Conservation (phyloP, 2,113 vertebrate species). For the Melanerpes formicivorus region DNA sequence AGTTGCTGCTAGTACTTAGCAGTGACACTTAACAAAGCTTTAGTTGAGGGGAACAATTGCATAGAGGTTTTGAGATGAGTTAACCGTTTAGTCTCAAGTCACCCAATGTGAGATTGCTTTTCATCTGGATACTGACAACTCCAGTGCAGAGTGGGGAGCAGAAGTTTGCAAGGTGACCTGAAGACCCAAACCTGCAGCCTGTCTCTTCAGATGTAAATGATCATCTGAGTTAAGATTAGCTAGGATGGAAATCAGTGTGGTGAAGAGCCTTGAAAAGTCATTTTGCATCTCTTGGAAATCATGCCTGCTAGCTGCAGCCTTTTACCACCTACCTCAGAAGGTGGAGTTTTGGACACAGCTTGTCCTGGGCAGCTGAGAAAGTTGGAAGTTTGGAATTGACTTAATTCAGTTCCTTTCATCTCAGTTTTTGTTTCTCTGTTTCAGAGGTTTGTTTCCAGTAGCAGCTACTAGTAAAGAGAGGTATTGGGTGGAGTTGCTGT, state of each 20-base stretch:
- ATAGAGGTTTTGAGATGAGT: neutral
- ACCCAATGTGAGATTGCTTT: neutral
- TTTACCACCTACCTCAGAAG: neutral
- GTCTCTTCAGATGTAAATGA: neutral
- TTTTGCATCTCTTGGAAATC: neutral
- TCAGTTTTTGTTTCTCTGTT: neutral
- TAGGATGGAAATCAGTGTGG: accelerated
- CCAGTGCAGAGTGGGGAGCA: neutral
- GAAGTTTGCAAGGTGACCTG: neutral
- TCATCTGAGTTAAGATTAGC: neutral
- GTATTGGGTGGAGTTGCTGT: neutral
- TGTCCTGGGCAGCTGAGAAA: neutral
- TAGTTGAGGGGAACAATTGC: neutral
- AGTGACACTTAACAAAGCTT: neutral
- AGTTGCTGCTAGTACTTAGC: neutral
- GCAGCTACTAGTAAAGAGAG: neutral
- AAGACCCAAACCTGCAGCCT: neutral
- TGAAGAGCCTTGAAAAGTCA: neutral
- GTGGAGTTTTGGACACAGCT: neutral
- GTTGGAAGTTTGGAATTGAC: neutral
- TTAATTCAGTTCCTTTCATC: neutral
- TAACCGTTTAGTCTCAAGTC: neutral
- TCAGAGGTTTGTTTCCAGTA: neutral
- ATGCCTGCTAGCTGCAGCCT: neutral
- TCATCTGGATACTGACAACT: neutral